These are phyloP conservation scores for Syrista parreyssii DNA, from an alignment of 2,888 invertebrate genomes.

Conservation along the genomic window DNA sequence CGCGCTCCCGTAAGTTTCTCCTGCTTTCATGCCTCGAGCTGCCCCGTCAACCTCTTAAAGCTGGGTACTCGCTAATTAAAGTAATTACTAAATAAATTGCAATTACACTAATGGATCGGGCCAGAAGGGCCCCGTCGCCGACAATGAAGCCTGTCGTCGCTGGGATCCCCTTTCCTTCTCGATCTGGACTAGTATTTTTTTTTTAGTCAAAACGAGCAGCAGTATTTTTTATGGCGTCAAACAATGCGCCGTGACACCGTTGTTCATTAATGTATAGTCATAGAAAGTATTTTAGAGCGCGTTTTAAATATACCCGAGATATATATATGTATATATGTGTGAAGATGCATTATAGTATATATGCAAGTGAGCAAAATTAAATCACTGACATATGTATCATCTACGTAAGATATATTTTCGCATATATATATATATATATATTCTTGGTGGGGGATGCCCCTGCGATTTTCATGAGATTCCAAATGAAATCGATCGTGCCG, in stretches of 20 bases:
- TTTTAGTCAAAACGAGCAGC: background rate
- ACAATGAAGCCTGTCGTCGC: conserved; percentile 4
- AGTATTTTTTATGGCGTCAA: background rate
- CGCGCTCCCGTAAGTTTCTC: background rate
- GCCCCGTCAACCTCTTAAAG: conserved; percentile 51
- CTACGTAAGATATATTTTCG: too few species aligned
- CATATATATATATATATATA: too few species aligned
- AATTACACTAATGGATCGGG: conserved; percentile 63
- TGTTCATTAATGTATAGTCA: background rate
- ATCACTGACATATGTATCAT: too few species aligned
- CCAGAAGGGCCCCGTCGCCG: conserved; percentile 15
- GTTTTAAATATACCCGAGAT: background rate
- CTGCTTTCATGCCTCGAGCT: conserved; percentile 25
- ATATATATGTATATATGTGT: too few species aligned
- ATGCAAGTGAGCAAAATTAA: too few species aligned
- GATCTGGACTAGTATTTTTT: background rate
- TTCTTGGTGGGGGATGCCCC: background rate
- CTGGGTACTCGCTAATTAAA: conserved; percentile 62
- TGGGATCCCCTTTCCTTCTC: background rate
- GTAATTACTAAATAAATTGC: conserved; percentile 66
- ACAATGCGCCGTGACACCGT: background rate
- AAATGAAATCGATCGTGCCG: background rate
- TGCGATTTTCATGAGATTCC: background rate
- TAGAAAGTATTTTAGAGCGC: background rate
- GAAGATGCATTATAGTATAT: too few species aligned